Evolutionary conservation across 1,140 invertebrate genomes (phyloP), one percentile per base, ranked within the genome.

Genomic region (Tetranychus urticae): DNA sequence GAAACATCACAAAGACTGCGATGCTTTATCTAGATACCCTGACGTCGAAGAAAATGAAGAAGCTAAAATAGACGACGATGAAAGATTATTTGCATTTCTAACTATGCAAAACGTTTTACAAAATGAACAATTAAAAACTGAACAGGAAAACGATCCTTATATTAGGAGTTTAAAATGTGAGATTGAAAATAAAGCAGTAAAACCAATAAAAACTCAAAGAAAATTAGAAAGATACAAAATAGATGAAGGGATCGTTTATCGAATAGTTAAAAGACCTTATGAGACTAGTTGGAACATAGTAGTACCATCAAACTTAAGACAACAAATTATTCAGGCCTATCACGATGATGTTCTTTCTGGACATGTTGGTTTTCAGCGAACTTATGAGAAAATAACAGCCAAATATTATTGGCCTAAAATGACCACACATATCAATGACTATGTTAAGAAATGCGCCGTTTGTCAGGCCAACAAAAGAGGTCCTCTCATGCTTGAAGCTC

Each of bases 401-500:
- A 39, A 66, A 42, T 70, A 59, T 61, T 67, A 56, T 58, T 69
- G 67, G 67, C 62, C 56, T 0, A 59, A 57, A 12, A 60, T 68
- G 54, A 46, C 42, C 10, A 52, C 23, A 42, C 47, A 63, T 34
- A 56, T 67, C 1, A 56, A 36, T 7, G 14, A 52, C 3, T 68
- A 65, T 60, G 59, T 67, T 10, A n/a, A 31, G 13, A 31, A 56
- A 0, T 69, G 68, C 63, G 36, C 48, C 3, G 14, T 10, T 2
- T 69, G 68, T 52, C 64, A 68, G 8, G 5, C 4, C 10, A 12
- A 14, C 8, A 56, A 56, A 6, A 56, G 34, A 56, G 13, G 13
- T 6, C 10, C 34, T 6, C 5, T 4, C 5, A 6, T 14, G 6
- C 23, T 36, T 31, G 6, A 52, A 14, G 33, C 55, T 59, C 60